Conservation (phyloP, 1,140 invertebrate genomes). For the Apis cerana region DNA sequence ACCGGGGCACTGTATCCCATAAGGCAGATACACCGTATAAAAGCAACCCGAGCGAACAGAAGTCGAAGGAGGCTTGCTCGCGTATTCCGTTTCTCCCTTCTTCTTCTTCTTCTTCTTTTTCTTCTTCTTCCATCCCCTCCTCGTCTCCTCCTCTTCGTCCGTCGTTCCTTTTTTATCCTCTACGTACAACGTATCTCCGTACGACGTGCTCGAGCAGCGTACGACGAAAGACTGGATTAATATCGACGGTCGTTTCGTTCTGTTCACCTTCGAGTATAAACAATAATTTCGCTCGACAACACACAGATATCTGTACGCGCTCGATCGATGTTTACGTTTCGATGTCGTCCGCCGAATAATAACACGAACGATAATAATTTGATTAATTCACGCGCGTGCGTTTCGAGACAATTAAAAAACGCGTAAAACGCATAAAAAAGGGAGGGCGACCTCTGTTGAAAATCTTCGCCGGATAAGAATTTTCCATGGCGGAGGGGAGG, state of each 20-base stretch:
- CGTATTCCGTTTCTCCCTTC: constrained; percentile 6
- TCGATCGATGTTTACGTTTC: too few species aligned
- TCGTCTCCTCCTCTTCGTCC: background rate
- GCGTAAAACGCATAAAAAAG: too few species aligned
- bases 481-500: background rate
- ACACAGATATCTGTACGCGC: too few species aligned
- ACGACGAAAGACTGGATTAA: background rate
- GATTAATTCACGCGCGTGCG: too few species aligned
- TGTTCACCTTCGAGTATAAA: too few species aligned
- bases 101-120: background rate
- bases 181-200: too few species aligned
- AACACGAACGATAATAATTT: too few species aligned
- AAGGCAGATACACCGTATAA: constrained; percentile 66
- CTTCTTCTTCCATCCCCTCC: background rate
- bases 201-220: background rate
- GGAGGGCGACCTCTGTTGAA: background rate
- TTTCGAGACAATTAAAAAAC: too few species aligned
- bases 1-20: constrained; percentile 68
- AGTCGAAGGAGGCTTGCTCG: background rate
- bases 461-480: background rate
- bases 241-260: background rate
- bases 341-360: too few species aligned
- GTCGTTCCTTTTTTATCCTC: background rate
- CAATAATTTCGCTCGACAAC: too few species aligned
- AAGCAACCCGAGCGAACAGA: constrained; percentile 28